phyloP scores from a whole-genome alignment of 2,797 vertebrate genomes.

The Melanotaenia nigrans region DNA sequence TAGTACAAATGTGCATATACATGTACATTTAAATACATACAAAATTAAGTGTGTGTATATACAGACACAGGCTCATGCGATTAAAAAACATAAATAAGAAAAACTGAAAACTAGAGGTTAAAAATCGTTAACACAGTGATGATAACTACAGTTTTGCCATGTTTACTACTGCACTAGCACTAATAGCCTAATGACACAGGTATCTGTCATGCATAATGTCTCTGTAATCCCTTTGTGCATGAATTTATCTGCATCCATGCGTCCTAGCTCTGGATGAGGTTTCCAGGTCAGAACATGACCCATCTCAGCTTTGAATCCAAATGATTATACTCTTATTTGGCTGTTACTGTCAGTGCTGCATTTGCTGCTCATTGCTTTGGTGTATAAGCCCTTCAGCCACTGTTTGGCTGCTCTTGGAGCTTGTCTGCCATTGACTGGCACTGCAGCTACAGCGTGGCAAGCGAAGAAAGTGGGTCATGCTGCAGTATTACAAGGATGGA shows the following conservation, averaged over 20 bases:
- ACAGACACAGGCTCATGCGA: not conserved
- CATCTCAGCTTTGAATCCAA: constrained; percentile 28
- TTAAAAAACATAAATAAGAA: not conserved
- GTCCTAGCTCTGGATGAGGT: constrained; percentile 15
- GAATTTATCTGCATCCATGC: constrained; percentile 11
- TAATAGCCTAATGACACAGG: constrained; percentile 7
- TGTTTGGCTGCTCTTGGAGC: constrained; percentile 55
- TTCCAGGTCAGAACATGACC: constrained; percentile 15
- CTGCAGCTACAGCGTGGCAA: constrained; percentile 58
- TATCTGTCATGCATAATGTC: not conserved
- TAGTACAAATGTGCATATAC: not conserved
- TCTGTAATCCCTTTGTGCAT: constrained; percentile 16
- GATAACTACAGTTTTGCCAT: not conserved
- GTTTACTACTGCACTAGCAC: not conserved
- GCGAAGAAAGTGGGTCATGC: constrained; percentile 81
- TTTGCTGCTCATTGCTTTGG: constrained; percentile 32
- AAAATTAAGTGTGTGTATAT: not conserved
- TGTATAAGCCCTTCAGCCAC: constrained; percentile 45
- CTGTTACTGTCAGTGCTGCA: constrained; percentile 39
- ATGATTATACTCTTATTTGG: constrained; percentile 39
- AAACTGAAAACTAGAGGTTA: not conserved
- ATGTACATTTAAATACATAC: not conserved
- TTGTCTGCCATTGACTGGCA: constrained; percentile 54
- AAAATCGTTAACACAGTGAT: not conserved
- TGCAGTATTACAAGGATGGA: constrained; percentile 72